Evolutionary conservation across 2,888 invertebrate species (phyloP).

Genomic region (Eristalis tenax): DNA sequence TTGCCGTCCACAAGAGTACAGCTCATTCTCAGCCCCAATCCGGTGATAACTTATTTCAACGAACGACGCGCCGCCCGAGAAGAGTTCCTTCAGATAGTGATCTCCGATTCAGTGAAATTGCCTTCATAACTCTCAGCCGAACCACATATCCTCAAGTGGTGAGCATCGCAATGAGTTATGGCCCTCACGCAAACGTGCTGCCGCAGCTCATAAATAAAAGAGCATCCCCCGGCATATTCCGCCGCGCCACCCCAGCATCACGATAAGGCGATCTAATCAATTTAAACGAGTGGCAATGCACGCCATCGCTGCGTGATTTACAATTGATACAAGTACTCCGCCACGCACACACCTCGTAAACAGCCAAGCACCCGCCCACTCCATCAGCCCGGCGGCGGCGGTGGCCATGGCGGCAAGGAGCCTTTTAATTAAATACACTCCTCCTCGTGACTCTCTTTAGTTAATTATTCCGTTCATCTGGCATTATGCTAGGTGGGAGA

Average conservation of each 20-base stretch:
- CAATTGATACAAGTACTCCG: slow-evolving; percentile 23
- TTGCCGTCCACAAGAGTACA: not conserved
- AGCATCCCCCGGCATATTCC: not conserved
- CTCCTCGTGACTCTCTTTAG: slow-evolving; percentile 33
- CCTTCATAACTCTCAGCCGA: slow-evolving; percentile 23
- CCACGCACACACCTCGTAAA: not conserved
- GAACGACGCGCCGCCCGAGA: not conserved
- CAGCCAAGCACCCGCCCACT: not conserved
- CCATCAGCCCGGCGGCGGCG: not conserved
- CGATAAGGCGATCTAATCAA: slow-evolving; percentile 46
- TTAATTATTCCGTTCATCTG: slow-evolving; percentile 69
- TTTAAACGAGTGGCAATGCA: slow-evolving; percentile 16
- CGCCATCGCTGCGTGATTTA: slow-evolving; percentile 16
- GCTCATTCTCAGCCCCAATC: not conserved
- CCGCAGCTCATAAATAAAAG: slow-evolving; percentile 33
- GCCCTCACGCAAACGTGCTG: slow-evolving; percentile 6
- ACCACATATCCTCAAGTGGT: slow-evolving; percentile 18
- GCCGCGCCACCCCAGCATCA: not conserved
- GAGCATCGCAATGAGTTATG: slow-evolving; percentile 40
- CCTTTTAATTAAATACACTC: slow-evolving; percentile 61
- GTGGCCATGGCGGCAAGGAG: too few species aligned
- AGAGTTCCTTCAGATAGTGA: not conserved
- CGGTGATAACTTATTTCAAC: not conserved
- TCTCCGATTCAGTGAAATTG: slow-evolving; percentile 16
- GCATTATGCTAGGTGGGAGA: slow-evolving; percentile 20